phyloP scores from a whole-genome alignment of 1,140 invertebrate genomes.

The Brachionus calyciflorus region DNA sequence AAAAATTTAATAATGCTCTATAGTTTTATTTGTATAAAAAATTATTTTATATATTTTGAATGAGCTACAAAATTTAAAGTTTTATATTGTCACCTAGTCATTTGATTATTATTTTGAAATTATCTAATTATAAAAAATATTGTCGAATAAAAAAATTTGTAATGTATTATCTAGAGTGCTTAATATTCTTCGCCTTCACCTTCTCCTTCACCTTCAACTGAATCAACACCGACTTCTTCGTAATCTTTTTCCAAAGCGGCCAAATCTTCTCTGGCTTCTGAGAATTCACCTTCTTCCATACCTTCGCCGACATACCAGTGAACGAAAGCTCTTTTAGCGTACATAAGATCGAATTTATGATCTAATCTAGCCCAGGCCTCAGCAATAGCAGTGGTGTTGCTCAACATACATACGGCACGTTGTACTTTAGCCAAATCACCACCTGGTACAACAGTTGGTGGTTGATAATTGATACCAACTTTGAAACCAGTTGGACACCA shows the following conservation, averaged over 20 bases:
- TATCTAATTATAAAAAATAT: no score
- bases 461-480: conserved; percentile 77
- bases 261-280: conserved; percentile 52
- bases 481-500: conserved; percentile 59
- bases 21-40: no score
- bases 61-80: not conserved
- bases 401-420: conserved; percentile 76
- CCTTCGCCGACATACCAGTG: conserved; percentile 61
- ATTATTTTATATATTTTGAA: no score
- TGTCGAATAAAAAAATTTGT: no score
- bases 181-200: conserved; percentile 50
- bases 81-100: conserved; percentile 69
- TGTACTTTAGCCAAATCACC: conserved; percentile 81
- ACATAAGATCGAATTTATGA: conserved; percentile 50
- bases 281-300: conserved; percentile 62
- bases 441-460: conserved; percentile 70
- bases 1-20: no score
- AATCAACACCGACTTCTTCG: conserved; percentile 48
- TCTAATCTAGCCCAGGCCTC: conserved; percentile 72
- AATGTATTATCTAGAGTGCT: no score
- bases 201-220: conserved; percentile 49
- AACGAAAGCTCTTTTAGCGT: conserved; percentile 49
- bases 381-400: conserved; percentile 69
- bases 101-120: no score
- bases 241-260: conserved; percentile 50